Conservation (phyloP, 2,888 invertebrate species). For the Lasioglossum pauxillum region DNA sequence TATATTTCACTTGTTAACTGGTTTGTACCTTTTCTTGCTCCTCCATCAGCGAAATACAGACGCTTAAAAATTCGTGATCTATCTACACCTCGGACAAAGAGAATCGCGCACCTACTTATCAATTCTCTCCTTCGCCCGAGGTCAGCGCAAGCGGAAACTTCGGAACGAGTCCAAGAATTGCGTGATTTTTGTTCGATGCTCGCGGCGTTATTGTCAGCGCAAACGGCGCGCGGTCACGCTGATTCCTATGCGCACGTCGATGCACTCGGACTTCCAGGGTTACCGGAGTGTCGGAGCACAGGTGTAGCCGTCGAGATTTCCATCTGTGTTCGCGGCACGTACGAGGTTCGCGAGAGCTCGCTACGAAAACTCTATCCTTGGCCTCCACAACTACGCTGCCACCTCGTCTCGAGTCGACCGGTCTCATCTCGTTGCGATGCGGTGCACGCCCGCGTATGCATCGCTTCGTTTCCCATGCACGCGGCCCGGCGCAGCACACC, state of each 20-base stretch:
- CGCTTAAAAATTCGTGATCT: background rate
- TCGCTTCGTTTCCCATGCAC: conserved; percentile 54
- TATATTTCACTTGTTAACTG: too few species aligned
- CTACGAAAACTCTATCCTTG: conserved; percentile 73
- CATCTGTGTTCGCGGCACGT: conserved; percentile 44
- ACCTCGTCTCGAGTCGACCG: conserved; percentile 17
- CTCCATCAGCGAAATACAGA: too few species aligned
- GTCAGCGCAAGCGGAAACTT: background rate
- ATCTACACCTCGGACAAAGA: background rate
- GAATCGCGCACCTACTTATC: too few species aligned
- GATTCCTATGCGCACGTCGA: conserved; percentile 3
- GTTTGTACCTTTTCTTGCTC: too few species aligned
- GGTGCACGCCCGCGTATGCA: conserved; percentile 43
- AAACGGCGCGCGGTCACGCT: conserved; percentile 20
- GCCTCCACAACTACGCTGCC: conserved; percentile 49
- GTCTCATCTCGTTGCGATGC: conserved; percentile 28
- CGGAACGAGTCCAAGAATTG: background rate
- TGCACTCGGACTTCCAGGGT: background rate
- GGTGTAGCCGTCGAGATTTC: conserved; percentile 56
- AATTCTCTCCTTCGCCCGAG: background rate
- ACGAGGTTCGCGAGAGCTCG: conserved; percentile 38
- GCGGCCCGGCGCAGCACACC: conserved; percentile 32
- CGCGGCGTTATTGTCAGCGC: conserved; percentile 9
- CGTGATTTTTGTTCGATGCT: background rate
- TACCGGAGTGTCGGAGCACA: conserved; percentile 42